These are phyloP conservation scores for Euschistus heros DNA, from an alignment of 1,140 invertebrate species.

Conservation along the genomic window DNA sequence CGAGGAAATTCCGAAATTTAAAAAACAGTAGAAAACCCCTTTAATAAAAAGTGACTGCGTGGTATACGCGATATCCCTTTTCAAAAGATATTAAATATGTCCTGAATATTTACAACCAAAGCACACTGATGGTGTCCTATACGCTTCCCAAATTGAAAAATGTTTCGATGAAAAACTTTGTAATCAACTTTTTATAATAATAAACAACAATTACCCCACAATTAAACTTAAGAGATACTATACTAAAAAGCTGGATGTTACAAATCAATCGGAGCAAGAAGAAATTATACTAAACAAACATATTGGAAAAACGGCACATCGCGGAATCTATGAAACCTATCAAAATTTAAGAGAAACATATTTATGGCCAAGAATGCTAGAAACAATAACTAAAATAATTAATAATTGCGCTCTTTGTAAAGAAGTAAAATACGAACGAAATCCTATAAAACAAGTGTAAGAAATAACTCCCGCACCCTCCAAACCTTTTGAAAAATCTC, in stretches of 20 bases:
- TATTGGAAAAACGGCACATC: too few species aligned
- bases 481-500: too few species aligned
- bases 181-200: conserved; percentile 5
- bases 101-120: background rate
- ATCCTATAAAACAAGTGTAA: too few species aligned
- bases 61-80: too few species aligned
- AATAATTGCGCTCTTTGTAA: conserved; percentile 17
- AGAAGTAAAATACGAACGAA: conserved; percentile 17
- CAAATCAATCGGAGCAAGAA: too few species aligned
- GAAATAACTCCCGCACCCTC: too few species aligned
- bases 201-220: background rate
- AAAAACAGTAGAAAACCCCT: too few species aligned
- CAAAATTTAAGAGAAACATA: background rate
- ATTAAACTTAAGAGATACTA: background rate
- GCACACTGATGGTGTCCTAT: conserved; percentile 5
- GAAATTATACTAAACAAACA: too few species aligned
- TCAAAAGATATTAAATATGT: background rate
- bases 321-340: conserved; percentile 9
- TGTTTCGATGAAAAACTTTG: conserved; percentile 2
- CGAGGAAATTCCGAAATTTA: too few species aligned
- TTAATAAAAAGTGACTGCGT: too few species aligned
- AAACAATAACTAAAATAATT: background rate
- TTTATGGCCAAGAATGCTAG: conserved; percentile 12
- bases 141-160: background rate
- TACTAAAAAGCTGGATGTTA: too few species aligned